Evolutionary conservation across 2,113 vertebrate genomes (phyloP).

Genomic region (Sterna hirundo): DNA sequence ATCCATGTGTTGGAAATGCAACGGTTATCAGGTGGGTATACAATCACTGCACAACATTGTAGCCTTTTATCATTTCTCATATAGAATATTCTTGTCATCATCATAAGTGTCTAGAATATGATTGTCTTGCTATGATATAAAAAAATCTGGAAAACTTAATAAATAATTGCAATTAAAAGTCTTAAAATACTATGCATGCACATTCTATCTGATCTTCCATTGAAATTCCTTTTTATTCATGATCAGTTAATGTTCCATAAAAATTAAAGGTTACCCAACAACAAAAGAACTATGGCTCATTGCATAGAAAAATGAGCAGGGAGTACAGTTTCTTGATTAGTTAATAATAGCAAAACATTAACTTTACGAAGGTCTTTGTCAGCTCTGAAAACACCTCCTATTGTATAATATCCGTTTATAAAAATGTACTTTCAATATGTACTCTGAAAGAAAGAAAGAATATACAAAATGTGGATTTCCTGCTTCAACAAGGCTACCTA

Average conservation of each 20-base stretch:
- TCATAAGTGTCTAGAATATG: not conserved
- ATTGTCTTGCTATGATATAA: not conserved
- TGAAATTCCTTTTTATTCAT: conserved; percentile 58
- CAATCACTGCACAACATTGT: not conserved
- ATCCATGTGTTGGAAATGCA: not conserved
- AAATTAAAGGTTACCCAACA: conserved; percentile 64
- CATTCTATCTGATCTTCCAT: conserved; percentile 12
- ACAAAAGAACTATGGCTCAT: conserved; percentile 57
- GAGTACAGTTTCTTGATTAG: conserved; percentile 43
- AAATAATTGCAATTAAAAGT: conserved; percentile 1
- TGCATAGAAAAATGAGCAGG: conserved; percentile 49
- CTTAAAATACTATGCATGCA: conserved; percentile 4
- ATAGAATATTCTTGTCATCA: not conserved
- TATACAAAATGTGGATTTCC: conserved; percentile 60
- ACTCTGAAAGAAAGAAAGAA: conserved; percentile 55
- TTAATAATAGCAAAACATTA: conserved; percentile 69
- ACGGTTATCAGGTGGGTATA: not conserved
- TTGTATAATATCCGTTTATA: conserved; percentile 35
- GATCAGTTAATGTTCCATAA: conserved; percentile 55
- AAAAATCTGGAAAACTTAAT: not conserved
- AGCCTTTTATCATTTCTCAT: not conserved
- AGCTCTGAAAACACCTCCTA: conserved; percentile 46
- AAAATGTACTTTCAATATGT: conserved; percentile 52
- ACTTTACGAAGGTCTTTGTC: conserved; percentile 69
- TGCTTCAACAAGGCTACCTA: conserved; percentile 28